Conservation (phyloP, 2,113 vertebrate genomes). For the Myotis lucifugus region DNA sequence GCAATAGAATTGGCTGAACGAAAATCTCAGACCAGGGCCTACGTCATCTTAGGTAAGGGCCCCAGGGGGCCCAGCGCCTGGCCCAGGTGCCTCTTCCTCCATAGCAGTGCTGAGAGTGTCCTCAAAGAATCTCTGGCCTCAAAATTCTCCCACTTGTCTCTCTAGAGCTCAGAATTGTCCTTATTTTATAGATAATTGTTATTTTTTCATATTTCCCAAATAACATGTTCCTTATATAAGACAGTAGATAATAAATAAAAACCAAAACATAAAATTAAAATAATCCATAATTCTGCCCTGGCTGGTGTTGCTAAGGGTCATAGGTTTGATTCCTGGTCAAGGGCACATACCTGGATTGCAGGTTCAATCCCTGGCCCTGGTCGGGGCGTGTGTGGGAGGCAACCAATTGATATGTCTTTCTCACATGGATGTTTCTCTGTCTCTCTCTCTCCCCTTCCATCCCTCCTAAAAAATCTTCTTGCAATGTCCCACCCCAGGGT, state of each 20-base stretch:
- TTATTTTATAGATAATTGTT: neutral
- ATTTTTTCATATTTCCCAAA: neutral
- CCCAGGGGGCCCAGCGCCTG: neutral
- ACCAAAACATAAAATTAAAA: constrained; percentile 14
- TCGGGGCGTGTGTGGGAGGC: too few relatives aligned
- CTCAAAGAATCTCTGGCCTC: neutral
- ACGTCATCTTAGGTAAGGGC: neutral
- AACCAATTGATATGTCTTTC: too few relatives aligned
- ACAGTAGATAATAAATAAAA: constrained; percentile 5
- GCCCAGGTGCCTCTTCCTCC: neutral
- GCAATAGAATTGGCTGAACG: neutral
- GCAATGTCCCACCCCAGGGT: too few relatives aligned
- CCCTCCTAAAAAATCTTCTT: neutral
- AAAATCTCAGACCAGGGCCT: neutral
- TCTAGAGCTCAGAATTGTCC: neutral
- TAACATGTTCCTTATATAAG: neutral
- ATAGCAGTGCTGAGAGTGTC: neutral
- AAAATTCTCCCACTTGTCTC: neutral
- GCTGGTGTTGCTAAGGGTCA: too few relatives aligned
- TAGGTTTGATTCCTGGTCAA: too few relatives aligned
- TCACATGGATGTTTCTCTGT: too few relatives aligned
- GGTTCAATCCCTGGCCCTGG: too few relatives aligned
- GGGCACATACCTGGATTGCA: too few relatives aligned
- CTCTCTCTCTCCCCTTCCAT: too few relatives aligned
- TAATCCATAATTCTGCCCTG: neutral